Evolutionary conservation across 2,797 vertebrate species (phyloP), one percentile per base, ranked within the genome.

Genomic region (Buceros bicornis): DNA sequence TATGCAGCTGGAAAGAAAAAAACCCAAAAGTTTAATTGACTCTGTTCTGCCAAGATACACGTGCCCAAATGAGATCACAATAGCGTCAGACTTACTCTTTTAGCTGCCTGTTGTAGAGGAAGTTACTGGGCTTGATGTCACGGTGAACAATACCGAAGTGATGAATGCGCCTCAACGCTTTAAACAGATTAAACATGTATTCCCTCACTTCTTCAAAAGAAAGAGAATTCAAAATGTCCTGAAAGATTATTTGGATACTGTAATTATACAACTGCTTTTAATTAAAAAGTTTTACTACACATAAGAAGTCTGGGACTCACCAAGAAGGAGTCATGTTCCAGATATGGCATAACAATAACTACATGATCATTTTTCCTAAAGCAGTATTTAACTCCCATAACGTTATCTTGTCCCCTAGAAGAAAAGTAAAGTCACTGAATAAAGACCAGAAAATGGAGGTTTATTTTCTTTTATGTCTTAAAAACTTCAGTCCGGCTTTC

Each of bases 291-390:
- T 78, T 87, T 80, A 91, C 71, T 90, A 90, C 47, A 51, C 48
- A 65, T 53, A 56, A 87, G 25, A 93, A 74, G 67, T 70, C 61
- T 92, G 84, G 83, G 86, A 98, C 98, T 96, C 97, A 99, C 99
- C 98, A 99, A 97, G 97, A 99, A 99, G 42, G 99, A 97, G 95
- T 99, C 98, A 83, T 99, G 99, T 85, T 99, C 99, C 98, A 99
- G 98, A 94, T 99, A 99, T 0, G 99, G 99, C 99, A 99, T 99
- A 77, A 99, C 98, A 90, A 99, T 99, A 96, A 99, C 99, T 88
- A 99, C 99, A 3, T 99, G 99, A 93, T 99, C 99, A 40, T 99
- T 99, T 81, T 99, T 99, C 97, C 99, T 98, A 96, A 99, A 99
- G 98, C 99, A 99, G 87, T 99, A 99, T 13, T 99, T 99, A 90